Evolutionary conservation across 2,888 invertebrate genomes (phyloP), one percentile per base, ranked within the genome.

Genomic region (Phragmatobia fuliginosa): DNA sequence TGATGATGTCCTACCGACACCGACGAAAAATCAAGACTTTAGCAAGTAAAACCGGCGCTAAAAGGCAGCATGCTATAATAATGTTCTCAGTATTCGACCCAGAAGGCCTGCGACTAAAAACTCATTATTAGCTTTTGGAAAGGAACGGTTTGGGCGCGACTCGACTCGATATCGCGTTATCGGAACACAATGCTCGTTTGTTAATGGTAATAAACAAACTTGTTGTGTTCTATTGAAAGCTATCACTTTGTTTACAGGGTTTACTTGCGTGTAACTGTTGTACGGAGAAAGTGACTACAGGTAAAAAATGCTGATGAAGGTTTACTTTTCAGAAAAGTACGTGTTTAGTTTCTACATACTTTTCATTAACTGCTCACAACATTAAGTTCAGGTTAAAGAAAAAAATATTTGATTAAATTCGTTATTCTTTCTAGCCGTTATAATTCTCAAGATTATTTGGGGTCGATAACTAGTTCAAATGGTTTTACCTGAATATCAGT

Each of bases 111-210:
- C 73, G 71, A 79, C 78, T 80, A 81, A 83, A 84, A 86, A 82
- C 83, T 87, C 86, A 84, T 86, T 87, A 87, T 75, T 76, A 78
- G 71, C 78, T 73, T 68, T 66, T 63, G 58, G 66, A 71, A 78
- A 81, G 68, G 75, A 67, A 80, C 79, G 84, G 66, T 70, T 52
- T 62, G 67, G 56, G 66, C 80, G 80, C 73, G 80, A 79, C 74
- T 62, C 71, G 83, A 82, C 81, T 81, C 52, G 61, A 73, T 80
- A 82, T 80, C 73, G 61, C 79, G 68, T 69, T 78, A 73, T 79
- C 78, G 76, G 77, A 77, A 71, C 77, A 72, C 72, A 77, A 75
- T 73, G 68, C 68, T 76, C 78, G 72, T 80, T 79, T 78, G 76
- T 76, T 74, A 76, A 77, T 75, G 71, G 71, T 76, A 82, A 81